Evolutionary conservation across 2,113 vertebrate genomes (phyloP).

Genomic region (Corynorhinus townsendii): DNA sequence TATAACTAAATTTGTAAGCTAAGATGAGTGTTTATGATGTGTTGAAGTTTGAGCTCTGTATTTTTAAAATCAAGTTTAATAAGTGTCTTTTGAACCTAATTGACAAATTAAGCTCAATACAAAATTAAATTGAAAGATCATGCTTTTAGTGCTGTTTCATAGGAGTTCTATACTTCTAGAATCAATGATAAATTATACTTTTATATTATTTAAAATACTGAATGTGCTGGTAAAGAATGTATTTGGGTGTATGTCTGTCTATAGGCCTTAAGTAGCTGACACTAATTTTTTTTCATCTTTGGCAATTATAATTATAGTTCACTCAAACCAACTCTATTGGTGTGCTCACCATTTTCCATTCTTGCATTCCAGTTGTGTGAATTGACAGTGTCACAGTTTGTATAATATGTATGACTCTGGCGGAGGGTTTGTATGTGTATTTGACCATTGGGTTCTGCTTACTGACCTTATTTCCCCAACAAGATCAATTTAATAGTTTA

Average conservation of each 20-base stretch:
- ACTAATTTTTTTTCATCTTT: not conserved
- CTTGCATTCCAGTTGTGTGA: slow-evolving; percentile 40
- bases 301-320: not conserved
- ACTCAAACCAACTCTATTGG: slow-evolving; percentile 50
- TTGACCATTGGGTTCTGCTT: not conserved
- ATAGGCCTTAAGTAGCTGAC: not conserved
- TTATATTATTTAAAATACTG: not conserved
- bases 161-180: slow-evolving; percentile 19
- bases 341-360: slow-evolving; percentile 35
- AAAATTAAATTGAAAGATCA: not conserved
- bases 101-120: slow-evolving; percentile 25
- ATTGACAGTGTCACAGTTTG: slow-evolving; percentile 49
- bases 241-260: not conserved
- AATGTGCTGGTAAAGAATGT: slow-evolving; percentile 25
- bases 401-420: not conserved
- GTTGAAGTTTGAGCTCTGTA: slow-evolving; percentile 54
- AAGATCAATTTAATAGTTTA: slow-evolving; percentile 29
- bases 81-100: slow-evolving; percentile 15
- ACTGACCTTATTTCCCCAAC: slow-evolving; percentile 49
- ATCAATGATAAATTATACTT: not conserved
- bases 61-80: slow-evolving; percentile 11
- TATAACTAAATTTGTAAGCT: slow-evolving; percentile 49
- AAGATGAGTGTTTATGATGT: slow-evolving; percentile 40
- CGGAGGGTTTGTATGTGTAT: slow-evolving; percentile 12
- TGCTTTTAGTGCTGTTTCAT: not conserved